Conservation (phyloP, 1,140 invertebrate genomes). For the Drosophila takahashii region DNA sequence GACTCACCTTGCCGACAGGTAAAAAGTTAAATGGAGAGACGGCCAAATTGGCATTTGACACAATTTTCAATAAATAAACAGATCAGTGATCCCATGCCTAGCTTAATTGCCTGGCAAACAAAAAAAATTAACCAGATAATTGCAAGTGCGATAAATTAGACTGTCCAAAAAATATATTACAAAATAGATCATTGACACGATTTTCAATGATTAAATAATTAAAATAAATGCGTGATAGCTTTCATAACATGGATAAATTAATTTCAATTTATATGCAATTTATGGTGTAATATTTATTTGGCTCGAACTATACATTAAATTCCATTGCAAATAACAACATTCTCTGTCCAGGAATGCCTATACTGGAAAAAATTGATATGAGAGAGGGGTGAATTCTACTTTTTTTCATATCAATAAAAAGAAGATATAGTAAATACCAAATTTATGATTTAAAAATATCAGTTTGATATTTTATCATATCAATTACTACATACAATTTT, state of each 20-base stretch:
- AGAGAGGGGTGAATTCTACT: no score
- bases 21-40: background rate
- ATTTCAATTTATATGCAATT: background rate
- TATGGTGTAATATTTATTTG: background rate
- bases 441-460: no score
- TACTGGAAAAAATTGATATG: no score
- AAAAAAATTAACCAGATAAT: background rate
- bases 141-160: background rate
- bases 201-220: background rate
- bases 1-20: background rate
- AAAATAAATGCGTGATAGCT: background rate
- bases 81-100: constrained; percentile 4
- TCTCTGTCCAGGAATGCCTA: background rate
- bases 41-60: constrained; percentile 4
- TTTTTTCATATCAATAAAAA: no score
- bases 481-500: no score
- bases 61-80: constrained; percentile 1
- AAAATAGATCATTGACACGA: background rate
- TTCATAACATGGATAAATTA: background rate
- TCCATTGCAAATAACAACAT: background rate
- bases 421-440: no score
- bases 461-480: no score
- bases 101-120: background rate
- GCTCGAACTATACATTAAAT: no score
- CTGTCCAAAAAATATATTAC: background rate